phyloP scores from a whole-genome alignment of 2,888 invertebrate species.

The Melinaea menophilus region DNA sequence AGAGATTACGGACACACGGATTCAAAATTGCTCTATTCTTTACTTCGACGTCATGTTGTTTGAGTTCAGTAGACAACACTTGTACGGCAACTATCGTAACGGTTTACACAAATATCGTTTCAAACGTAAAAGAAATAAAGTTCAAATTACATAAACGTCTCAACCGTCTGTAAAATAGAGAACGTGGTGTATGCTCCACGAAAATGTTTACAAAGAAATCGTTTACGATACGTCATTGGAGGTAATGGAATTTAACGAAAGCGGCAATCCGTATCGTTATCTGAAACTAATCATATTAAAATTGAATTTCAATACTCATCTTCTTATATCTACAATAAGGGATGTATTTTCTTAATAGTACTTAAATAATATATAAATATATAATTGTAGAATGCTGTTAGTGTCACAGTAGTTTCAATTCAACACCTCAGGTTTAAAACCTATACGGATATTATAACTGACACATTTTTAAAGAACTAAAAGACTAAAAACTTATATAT shows the following conservation, averaged over 20 bases:
- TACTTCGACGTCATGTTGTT: conserved; percentile 23
- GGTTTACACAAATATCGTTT: conserved; percentile 13
- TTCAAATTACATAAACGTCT: conserved; percentile 14
- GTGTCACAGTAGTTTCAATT: no score
- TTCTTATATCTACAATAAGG: background rate
- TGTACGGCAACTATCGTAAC: conserved; percentile 10
- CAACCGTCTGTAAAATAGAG: conserved; percentile 11
- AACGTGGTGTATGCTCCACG: conserved; percentile 11
- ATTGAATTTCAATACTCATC: background rate
- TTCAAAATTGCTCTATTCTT: conserved; percentile 22
- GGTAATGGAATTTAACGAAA: conserved; percentile 14
- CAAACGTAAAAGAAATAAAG: conserved; percentile 15
- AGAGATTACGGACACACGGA: conserved; percentile 16
- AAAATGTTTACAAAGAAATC: conserved; percentile 17
- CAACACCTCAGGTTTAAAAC: no score
- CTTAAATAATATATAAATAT: no score
- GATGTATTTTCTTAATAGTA: background rate
- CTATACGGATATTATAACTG: no score
- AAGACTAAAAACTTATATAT: no score
- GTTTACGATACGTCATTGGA: conserved; percentile 11
- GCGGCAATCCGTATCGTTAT: conserved; percentile 6
- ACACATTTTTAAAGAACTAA: no score
- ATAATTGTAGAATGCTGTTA: no score
- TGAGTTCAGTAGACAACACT: conserved; percentile 18
- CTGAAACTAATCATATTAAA: background rate